Evolutionary conservation across 2,888 invertebrate species (phyloP), one percentile per base, ranked within the genome.

Genomic region (Amorpha juglandis): DNA sequence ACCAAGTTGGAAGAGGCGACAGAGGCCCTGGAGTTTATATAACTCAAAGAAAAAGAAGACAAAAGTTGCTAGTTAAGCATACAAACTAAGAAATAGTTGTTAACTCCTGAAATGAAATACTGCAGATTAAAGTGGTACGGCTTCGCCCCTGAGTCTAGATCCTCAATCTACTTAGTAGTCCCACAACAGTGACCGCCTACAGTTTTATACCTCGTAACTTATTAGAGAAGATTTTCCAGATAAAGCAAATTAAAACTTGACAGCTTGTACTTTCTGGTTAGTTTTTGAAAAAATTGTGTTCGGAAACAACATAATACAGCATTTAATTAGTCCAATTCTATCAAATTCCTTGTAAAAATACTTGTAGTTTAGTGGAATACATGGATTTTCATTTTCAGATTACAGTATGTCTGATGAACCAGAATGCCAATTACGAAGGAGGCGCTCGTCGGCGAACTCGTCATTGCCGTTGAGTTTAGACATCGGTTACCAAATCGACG

Each of bases 111-210:
- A 82, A 83, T 77, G 82, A 81, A 87, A 85, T 82, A 78, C 77
- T 78, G 78, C 82, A 88, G 91, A 90, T 91, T 91, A 92, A 65
- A 70, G 65, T 68, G 67, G 70, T 89, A 86, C 65, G 92, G 92
- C 83, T 92, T 92, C 92, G 68, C 71, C 78, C 74, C 72, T 77
- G 78, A 80, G 78, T 80, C 79, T 76, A 77, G 78, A 77, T 72
- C 79, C 77, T 78, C 78, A 78, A 80, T 77, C 82, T 83, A 83
- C 84, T 86, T 84, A 87, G 81, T 80, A 77, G 67, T 71, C 77
- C 78, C 72, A 74, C 71, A 73, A 72, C 78, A 79, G 79, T 75
- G 75, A 75, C 73, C 79, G 70, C 74, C 70, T 70, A 69, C 73
- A 69, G 50, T 48, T 66, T 63, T 47, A 53, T 64, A 51, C 55